phyloP scores from a whole-genome alignment of 1,140 invertebrate species.

The Drosophila rhopaloa region DNA sequence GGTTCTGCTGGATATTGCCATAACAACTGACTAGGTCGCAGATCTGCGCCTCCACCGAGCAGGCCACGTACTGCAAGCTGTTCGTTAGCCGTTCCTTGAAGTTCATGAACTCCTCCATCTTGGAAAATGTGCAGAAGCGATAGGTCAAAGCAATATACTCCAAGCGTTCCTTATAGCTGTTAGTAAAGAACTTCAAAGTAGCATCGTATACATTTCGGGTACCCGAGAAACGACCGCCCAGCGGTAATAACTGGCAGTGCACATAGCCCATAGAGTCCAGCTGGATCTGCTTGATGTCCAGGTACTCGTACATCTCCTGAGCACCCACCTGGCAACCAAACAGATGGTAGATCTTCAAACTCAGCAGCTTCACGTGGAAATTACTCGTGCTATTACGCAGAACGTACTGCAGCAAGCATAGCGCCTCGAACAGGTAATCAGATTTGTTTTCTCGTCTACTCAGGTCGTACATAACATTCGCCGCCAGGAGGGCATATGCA shows the following conservation, averaged over 20 bases:
- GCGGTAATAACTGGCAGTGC: slow-evolving; percentile 89
- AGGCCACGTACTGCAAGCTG: slow-evolving; percentile 92
- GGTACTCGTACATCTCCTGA: slow-evolving; percentile 87
- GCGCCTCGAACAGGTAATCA: slow-evolving; percentile 87
- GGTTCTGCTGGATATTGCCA: slow-evolving; percentile 75
- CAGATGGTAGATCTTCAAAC: slow-evolving; percentile 90
- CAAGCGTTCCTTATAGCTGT: slow-evolving; percentile 94
- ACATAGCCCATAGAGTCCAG: slow-evolving; percentile 95
- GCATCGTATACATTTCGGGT: slow-evolving; percentile 88
- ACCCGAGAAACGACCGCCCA: slow-evolving; percentile 89
- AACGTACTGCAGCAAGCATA: slow-evolving; percentile 89
- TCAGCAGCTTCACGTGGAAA: slow-evolving; percentile 91
- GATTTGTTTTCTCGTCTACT: slow-evolving; percentile 86
- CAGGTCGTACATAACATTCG: slow-evolving; percentile 91
- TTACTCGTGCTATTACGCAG: slow-evolving; percentile 90
- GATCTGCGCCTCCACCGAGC: slow-evolving; percentile 91
- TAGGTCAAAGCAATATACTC: slow-evolving; percentile 96
- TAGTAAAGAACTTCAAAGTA: slow-evolving; percentile 93
- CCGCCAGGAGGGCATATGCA: slow-evolving; percentile 91
- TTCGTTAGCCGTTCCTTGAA: slow-evolving; percentile 92
- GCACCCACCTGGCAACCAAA: slow-evolving; percentile 90
- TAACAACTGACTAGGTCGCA: slow-evolving; percentile 88
- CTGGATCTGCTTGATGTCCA: slow-evolving; percentile 98
- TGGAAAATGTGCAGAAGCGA: slow-evolving; percentile 96
- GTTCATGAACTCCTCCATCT: slow-evolving; percentile 95